Evolutionary conservation across 2,113 vertebrate species (phyloP).

Genomic region (Nycticorax nycticorax): DNA sequence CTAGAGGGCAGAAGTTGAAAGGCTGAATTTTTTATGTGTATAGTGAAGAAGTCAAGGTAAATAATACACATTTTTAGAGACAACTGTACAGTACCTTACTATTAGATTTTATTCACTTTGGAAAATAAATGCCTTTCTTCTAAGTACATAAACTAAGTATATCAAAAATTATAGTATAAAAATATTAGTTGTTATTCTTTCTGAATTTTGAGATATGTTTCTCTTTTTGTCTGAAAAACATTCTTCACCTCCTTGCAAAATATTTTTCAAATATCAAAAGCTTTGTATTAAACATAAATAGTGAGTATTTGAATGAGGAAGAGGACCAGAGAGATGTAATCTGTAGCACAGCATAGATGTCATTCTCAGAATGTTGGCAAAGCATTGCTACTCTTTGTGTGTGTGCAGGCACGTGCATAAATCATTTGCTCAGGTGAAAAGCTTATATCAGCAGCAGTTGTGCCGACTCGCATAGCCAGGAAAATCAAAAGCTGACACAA

Average conservation of each 20-base stretch:
- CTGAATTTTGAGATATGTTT: not conserved
- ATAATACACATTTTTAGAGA: not conserved
- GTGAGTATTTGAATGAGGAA: not conserved
- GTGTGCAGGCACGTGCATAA: not conserved
- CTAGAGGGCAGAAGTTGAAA: not conserved
- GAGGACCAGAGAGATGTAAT: not conserved
- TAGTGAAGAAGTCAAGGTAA: not conserved
- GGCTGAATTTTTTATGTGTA: not conserved
- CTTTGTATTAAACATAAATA: not conserved
- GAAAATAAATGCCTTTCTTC: not conserved
- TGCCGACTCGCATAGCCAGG: not conserved
- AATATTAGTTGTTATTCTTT: not conserved
- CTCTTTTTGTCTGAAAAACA: not conserved
- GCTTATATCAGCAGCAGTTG: not conserved
- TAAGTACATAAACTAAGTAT: not conserved
- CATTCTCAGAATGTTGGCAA: not conserved
- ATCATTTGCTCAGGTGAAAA: conserved; percentile 31
- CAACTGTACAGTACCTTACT: not conserved
- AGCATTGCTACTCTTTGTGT: not conserved
- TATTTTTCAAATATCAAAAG: not conserved
- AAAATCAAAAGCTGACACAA: conserved; percentile 40
- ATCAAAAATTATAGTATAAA: not conserved
- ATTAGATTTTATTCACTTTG: not conserved
- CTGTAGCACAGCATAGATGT: not conserved
- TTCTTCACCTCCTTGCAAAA: not conserved